Evolutionary conservation across 2,888 invertebrate genomes (phyloP), one percentile per base, ranked within the genome.

Genomic region (Icerya purchasi): DNA sequence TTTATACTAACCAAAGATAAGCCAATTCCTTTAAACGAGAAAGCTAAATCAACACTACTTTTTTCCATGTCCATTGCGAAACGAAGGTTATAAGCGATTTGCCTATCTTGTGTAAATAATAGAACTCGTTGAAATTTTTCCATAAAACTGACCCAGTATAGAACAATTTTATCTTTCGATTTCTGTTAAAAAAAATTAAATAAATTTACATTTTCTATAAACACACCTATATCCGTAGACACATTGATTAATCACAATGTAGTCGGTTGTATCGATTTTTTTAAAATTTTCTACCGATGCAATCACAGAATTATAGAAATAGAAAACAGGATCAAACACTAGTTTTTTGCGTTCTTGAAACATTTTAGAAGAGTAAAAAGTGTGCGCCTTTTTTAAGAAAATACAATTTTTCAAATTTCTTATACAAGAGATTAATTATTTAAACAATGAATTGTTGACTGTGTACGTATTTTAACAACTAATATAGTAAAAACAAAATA

Each of bases 71-170:
- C 81, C 19, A 79, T 77, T 59, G 72, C 72, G 67, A 74, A 74
- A 64, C 77, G 72, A 55, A 80, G 78, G 61, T 77, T 76, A 59
- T 76, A 76, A 1, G 82, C 82, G 53, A 85, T 77, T 62, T 81
- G 74, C 67, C 84, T 80, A 62, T 86, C 84, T 70, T 86, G 86
- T 0, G 86, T 83, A 66, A 88, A 77, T 19, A 84, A 75, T 60
- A 86, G 74, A 0, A 83, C 82, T 66, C 85, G 73, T 70, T 88
- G 87, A 54, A 79, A 77, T 0, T 80, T 81, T 63, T 86, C 84
- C 70, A 83, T 76, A 68, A 81, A 86, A 3, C 85, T 85, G 50
- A 85, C 77, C 86, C 87, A 88, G 70, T 84, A 85, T 10, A 88
- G 83, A 0, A 80, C 73, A 2, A 85, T 81, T 69, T 85, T 84